Percentiles rank a stretch among this genome's conserved stretches.
These are phyloP conservation scores for Microvelia longipes DNA, from an alignment of 1,140 invertebrate species.

Conservation along the genomic window DNA sequence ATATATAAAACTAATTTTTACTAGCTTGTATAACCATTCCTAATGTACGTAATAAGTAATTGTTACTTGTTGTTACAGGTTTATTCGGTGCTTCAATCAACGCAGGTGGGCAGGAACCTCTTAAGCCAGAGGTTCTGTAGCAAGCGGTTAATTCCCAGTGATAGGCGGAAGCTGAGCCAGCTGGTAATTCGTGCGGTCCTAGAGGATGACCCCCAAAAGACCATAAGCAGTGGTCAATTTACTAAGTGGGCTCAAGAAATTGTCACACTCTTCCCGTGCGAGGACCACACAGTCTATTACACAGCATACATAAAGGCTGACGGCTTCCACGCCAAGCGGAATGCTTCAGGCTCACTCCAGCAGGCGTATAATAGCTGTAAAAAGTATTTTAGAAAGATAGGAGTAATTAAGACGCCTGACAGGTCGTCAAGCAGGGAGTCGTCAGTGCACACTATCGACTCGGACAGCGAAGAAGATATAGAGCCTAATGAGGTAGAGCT, in stretches of 20 bases:
- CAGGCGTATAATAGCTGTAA: background rate
- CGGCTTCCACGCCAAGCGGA: background rate
- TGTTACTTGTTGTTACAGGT: background rate
- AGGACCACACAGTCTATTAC: background rate
- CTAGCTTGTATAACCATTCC: no score
- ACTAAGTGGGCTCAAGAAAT: background rate
- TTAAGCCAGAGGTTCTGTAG: background rate
- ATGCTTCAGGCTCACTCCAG: background rate
- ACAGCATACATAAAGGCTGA: background rate
- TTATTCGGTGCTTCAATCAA: background rate
- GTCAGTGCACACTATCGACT: no score
- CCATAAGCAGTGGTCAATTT: background rate
- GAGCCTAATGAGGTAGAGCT: background rate
- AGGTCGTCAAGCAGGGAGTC: no score
- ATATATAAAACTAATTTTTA: no score
- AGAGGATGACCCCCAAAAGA: background rate
- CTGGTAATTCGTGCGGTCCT: background rate
- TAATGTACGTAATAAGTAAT: background rate
- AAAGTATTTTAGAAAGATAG: no score
- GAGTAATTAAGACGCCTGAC: no score
- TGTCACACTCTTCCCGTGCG: background rate
- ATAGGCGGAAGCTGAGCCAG: background rate
- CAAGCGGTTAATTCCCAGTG: background rate
- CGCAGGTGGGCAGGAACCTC: background rate
- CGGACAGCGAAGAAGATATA: no score